Evolutionary conservation across 2,797 vertebrate species (phyloP).

Genomic region (Denticeps clupeoides): DNA sequence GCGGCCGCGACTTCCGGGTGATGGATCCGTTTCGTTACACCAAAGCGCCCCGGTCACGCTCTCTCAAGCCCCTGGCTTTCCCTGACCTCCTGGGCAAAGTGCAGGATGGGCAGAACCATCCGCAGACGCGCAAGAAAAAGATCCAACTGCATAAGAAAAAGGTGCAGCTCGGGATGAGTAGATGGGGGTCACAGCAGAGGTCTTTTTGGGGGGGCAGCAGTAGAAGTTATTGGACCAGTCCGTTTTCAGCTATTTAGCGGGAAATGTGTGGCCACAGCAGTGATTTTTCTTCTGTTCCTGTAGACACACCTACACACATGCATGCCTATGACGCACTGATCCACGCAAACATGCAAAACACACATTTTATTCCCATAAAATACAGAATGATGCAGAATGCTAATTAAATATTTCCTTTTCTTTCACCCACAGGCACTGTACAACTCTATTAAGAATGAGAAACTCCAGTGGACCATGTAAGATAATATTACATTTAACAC

Average conservation of each 20-base stretch:
- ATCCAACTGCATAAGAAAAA: conserved; percentile 31
- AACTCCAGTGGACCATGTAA: conserved; percentile 98
- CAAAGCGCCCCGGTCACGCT: conserved; percentile 81
- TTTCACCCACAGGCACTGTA: conserved; percentile 75
- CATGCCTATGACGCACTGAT: no score
- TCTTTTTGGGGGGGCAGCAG: no score
- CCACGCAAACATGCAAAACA: background rate
- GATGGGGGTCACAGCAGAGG: no score
- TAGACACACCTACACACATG: no score
- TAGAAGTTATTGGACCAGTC: no score
- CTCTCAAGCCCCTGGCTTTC: conserved; percentile 84
- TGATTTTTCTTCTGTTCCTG: no score
- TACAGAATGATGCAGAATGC: background rate
- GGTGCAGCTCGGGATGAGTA: no score
- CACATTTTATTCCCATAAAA: no score
- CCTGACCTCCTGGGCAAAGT: conserved; percentile 81
- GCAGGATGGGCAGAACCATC: conserved; percentile 67
- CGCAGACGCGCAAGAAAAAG: conserved; percentile 79
- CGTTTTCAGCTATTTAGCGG: no score
- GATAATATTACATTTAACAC: conserved; percentile 25
- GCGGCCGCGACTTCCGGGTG: conserved; percentile 75
- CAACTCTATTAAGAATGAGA: conserved; percentile 93
- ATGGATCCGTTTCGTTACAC: conserved; percentile 84
- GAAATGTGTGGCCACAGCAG: no score
- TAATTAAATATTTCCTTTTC: conserved; percentile 31